Evolutionary conservation across 1,140 invertebrate genomes (phyloP).

Genomic region (Ceratosolen fusciceps): DNA sequence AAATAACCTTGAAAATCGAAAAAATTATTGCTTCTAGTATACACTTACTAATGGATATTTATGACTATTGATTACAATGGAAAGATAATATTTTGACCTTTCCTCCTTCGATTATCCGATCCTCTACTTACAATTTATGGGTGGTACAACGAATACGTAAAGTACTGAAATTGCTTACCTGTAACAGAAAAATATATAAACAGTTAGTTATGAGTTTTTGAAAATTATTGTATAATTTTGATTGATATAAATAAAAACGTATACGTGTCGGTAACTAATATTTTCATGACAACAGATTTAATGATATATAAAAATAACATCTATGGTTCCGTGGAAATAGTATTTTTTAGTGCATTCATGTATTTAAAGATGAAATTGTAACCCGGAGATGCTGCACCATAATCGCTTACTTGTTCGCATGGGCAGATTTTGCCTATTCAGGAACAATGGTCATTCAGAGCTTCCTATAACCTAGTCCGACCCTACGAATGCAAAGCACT

Average conservation of each 20-base stretch:
- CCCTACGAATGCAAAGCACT: neutral
- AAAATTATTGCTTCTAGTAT: neutral
- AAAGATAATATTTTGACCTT: neutral
- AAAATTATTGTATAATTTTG: too few species aligned
- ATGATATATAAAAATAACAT: too few species aligned
- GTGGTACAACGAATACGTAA: neutral
- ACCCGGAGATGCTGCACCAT: neutral
- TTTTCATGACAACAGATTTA: too few species aligned
- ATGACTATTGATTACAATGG: neutral
- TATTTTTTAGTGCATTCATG: neutral
- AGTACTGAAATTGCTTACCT: constrained; percentile 59
- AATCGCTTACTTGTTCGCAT: neutral
- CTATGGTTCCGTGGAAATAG: neutral
- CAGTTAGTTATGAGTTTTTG: too few species aligned
- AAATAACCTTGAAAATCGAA: neutral
- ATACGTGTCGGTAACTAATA: too few species aligned
- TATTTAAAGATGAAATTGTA: neutral
- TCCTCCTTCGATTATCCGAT: neutral
- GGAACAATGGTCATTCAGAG: neutral
- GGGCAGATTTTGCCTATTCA: neutral
- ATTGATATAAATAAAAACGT: too few species aligned
- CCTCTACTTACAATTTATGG: constrained; percentile 31
- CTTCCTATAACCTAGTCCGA: neutral
- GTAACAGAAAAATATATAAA: constrained; percentile 57
- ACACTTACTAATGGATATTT: neutral